Evolutionary conservation across 2,797 vertebrate genomes (phyloP).

Genomic region (Myripristis murdjan): DNA sequence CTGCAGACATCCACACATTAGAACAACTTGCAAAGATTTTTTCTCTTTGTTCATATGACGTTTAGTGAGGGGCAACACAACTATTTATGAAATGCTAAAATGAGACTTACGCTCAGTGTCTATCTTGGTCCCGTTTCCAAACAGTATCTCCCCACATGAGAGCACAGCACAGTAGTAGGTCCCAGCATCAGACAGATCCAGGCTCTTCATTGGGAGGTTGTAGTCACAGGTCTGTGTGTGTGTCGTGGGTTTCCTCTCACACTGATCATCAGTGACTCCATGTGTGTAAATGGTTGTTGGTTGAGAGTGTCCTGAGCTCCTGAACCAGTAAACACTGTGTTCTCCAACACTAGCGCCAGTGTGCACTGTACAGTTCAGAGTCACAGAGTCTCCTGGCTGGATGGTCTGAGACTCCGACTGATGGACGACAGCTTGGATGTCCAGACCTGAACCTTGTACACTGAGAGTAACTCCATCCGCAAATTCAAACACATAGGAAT

Average conservation of each 20-base stretch:
- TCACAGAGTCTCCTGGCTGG: conserved; percentile 40
- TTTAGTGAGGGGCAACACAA: not conserved
- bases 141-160: too few species aligned
- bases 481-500: conserved; percentile 5
- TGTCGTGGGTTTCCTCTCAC: conserved; percentile 26
- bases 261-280: conserved; percentile 39
- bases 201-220: too few species aligned
- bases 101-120: not conserved
- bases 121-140: too few species aligned
- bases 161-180: too few species aligned
- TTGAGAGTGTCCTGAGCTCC: conserved; percentile 30
- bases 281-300: conserved; percentile 52
- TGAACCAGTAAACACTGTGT: conserved; percentile 67
- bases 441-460: conserved; percentile 25
- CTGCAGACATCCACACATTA: conserved; percentile 18
- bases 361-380: conserved; percentile 56
- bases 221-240: conserved; percentile 12
- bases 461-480: conserved; percentile 11
- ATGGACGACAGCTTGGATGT: too few species aligned
- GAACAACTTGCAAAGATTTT: not conserved
- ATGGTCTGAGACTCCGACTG: conserved; percentile 20
- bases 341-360: conserved; percentile 53
- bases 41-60: not conserved
- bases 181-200: too few species aligned
- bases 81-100: not conserved